phyloP scores from a whole-genome alignment of 2,888 invertebrate species.

The Meghimatium bilineatum region DNA sequence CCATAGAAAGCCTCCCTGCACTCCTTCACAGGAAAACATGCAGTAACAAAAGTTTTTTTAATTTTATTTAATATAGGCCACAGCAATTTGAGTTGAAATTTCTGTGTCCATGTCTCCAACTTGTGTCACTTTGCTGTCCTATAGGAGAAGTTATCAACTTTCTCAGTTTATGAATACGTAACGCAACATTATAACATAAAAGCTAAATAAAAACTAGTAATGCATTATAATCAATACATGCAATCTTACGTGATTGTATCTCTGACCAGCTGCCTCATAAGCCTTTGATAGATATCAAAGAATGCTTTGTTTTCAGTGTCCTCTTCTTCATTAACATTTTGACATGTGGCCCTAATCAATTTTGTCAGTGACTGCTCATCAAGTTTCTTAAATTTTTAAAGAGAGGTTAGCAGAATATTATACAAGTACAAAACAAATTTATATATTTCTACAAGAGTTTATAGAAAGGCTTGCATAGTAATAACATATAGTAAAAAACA shows the following conservation, averaged over 20 bases:
- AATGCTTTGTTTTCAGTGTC: slow-evolving; percentile 2
- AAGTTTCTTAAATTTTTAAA: background rate
- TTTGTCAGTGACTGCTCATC: background rate
- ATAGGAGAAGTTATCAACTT: too few relatives aligned
- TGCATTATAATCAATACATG: background rate
- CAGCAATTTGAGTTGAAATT: too few relatives aligned
- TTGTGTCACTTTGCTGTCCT: too few relatives aligned
- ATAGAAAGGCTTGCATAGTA: too few relatives aligned
- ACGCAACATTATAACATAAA: too few relatives aligned
- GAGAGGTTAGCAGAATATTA: background rate
- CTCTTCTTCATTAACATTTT: background rate
- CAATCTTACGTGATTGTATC: slow-evolving; percentile 32
- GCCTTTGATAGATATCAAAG: slow-evolving; percentile 17
- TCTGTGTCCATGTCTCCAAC: too few relatives aligned
- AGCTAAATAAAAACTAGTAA: background rate
- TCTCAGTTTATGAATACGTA: too few relatives aligned
- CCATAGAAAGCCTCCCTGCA: too few relatives aligned
- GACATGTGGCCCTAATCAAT: background rate
- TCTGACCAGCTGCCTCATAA: background rate
- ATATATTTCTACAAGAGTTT: background rate
- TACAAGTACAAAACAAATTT: background rate
- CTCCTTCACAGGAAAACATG: too few relatives aligned
- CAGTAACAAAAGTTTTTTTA: too few relatives aligned
- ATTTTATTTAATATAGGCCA: too few relatives aligned
- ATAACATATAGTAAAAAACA: too few relatives aligned